These are phyloP conservation scores for Eolophus roseicapilla DNA, from an alignment of 2,113 vertebrate genomes.

Conservation along the genomic window DNA sequence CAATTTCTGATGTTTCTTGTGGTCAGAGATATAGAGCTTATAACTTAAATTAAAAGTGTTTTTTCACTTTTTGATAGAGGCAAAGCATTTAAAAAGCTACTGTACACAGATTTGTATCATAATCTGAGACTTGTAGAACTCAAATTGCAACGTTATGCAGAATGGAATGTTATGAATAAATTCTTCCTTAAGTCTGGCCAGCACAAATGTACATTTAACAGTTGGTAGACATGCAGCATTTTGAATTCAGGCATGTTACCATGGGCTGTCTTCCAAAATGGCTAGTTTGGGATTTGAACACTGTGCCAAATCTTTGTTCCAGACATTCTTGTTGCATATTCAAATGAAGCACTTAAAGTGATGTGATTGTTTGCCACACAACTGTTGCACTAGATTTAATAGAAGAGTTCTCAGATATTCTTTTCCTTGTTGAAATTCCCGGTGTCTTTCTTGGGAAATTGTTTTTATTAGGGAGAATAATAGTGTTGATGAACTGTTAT, in stretches of 20 bases:
- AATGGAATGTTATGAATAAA: constrained; percentile 35
- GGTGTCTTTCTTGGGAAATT: neutral
- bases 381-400: neutral
- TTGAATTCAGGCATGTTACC: constrained; percentile 31
- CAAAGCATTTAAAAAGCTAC: neutral
- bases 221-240: neutral
- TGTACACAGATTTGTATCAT: neutral
- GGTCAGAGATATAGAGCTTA: neutral
- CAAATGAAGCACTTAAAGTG: neutral
- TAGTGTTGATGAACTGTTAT: neutral
- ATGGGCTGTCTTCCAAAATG: constrained; percentile 29
- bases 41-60: neutral
- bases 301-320: neutral
- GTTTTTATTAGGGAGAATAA: neutral
- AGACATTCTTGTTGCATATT: constrained; percentile 13
- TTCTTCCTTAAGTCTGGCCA: constrained; percentile 31
- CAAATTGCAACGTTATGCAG: fast-evolving
- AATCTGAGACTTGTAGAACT: neutral
- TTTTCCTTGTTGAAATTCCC: neutral
- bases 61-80: neutral
- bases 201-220: constrained; percentile 35
- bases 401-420: neutral
- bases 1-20: neutral
- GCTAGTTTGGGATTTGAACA: neutral
- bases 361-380: neutral